These are phyloP conservation scores for Apamea sordens DNA, from an alignment of 2,888 invertebrate species.

Conservation along the genomic window DNA sequence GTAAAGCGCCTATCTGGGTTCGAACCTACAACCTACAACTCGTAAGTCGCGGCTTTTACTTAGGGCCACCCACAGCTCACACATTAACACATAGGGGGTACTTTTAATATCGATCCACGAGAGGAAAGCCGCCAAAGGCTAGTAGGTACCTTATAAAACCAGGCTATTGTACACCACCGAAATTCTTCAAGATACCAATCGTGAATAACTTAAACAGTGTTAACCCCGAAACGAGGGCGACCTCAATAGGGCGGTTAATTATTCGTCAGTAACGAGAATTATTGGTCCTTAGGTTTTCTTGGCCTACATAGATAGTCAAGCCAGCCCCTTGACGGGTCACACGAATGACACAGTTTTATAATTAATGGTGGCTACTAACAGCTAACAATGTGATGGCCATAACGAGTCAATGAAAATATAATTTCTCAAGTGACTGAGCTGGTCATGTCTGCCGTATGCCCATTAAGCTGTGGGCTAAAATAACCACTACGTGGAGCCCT, in stretches of 20 bases:
- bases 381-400: constrained; percentile 21
- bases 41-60: too few relatives aligned
- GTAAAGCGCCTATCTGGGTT: too few relatives aligned
- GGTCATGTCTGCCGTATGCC: too few relatives aligned
- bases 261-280: constrained; percentile 55
- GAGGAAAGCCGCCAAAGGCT: background rate
- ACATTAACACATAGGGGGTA: too few relatives aligned
- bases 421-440: background rate
- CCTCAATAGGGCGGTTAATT: constrained; percentile 60
- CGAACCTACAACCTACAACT: too few relatives aligned
- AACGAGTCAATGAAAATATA: constrained; percentile 15
- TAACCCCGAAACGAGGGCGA: constrained; percentile 37
- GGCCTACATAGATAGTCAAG: constrained; percentile 52
- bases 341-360: constrained; percentile 50
- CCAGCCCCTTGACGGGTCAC: constrained; percentile 52
- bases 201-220: constrained; percentile 48
- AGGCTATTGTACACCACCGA: constrained; percentile 33
- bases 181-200: constrained; percentile 42
- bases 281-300: constrained; percentile 60
- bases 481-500: too few relatives aligned
- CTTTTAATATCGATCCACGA: background rate
- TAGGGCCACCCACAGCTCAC: too few relatives aligned
- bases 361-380: constrained; percentile 34
- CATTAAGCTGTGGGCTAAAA: too few relatives aligned
- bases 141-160: constrained; percentile 7